Percentiles rank a stretch among this genome's conserved stretches.
Evolutionary conservation across 2,797 vertebrate species (phyloP).

Genomic region (Crocodylus rhombifer): DNA sequence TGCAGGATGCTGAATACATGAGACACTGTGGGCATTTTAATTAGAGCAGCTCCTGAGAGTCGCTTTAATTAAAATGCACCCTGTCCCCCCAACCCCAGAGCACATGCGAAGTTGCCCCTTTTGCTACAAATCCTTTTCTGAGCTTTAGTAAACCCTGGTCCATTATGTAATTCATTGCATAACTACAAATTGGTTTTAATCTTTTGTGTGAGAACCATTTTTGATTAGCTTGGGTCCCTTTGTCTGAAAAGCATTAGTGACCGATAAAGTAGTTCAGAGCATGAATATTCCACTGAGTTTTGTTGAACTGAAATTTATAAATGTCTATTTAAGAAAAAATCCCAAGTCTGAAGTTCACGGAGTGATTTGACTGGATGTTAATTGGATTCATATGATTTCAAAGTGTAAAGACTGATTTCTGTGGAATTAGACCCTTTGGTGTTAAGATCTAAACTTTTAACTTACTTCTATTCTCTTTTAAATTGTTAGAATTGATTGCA

Average conservation of each 20-base stretch:
- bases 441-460: not conserved
- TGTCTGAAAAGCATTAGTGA: not conserved
- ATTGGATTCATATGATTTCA: not conserved
- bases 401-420: not conserved
- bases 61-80: too few species aligned
- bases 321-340: not conserved
- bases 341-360: too few species aligned
- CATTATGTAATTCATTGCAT: not conserved
- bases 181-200: not conserved
- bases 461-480: constrained; percentile 14
- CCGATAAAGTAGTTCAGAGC: not conserved
- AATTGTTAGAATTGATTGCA: constrained; percentile 40
- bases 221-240: not conserved
- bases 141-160: not conserved
- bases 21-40: too few species aligned
- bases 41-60: too few species aligned
- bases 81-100: too few species aligned
- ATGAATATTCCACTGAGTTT: not conserved
- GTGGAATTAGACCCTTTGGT: not conserved
- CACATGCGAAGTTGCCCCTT: not conserved
- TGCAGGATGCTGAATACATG: too few species aligned
- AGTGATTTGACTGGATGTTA: not conserved
- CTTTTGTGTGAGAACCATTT: not conserved
- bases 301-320: not conserved
- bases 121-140: not conserved